Percentiles rank a stretch among this genome's conserved stretches.
Conservation (phyloP, 2,797 vertebrate genomes). For the Tolypeutes matacus region DNA sequence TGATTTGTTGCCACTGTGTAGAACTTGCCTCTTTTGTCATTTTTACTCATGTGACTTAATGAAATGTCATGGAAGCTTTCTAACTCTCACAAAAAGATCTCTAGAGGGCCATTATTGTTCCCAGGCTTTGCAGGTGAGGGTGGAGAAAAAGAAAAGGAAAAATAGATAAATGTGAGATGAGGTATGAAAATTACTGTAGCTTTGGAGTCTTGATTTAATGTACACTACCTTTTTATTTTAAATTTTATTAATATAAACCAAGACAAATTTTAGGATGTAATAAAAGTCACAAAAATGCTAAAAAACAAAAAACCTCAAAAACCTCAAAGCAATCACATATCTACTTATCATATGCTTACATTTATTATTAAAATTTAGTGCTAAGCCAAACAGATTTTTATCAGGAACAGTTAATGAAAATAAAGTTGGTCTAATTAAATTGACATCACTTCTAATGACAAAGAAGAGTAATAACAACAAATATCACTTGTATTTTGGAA, state of each 20-base stretch:
- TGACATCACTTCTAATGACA: not conserved
- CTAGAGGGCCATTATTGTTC: not conserved
- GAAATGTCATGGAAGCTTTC: constrained; percentile 43
- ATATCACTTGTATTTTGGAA: not conserved
- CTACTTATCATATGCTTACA: not conserved
- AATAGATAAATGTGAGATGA: not conserved
- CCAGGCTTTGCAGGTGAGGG: not conserved
- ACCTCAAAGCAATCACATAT: not conserved
- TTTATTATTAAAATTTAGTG: not conserved
- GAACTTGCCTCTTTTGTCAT: constrained; percentile 53
- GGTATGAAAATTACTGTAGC: not conserved
- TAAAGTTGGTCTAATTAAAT: constrained; percentile 26
- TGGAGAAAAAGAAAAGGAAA: not conserved
- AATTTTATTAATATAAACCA: not conserved
- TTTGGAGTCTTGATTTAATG: not conserved
- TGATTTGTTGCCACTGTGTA: constrained; percentile 43
- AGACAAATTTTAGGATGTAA: not conserved
- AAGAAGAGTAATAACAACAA: constrained; percentile 24
- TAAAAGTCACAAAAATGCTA: not conserved
- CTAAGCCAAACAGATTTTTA: not conserved
- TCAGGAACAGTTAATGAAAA: not conserved
- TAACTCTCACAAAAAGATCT: not conserved
- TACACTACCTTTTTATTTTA: not conserved
- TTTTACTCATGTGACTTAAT: constrained; percentile 59
- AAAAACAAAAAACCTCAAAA: not conserved